Evolutionary conservation across 2,113 vertebrate genomes (phyloP), one percentile per base, ranked within the genome.

Genomic region (Thermophis baileyi): DNA sequence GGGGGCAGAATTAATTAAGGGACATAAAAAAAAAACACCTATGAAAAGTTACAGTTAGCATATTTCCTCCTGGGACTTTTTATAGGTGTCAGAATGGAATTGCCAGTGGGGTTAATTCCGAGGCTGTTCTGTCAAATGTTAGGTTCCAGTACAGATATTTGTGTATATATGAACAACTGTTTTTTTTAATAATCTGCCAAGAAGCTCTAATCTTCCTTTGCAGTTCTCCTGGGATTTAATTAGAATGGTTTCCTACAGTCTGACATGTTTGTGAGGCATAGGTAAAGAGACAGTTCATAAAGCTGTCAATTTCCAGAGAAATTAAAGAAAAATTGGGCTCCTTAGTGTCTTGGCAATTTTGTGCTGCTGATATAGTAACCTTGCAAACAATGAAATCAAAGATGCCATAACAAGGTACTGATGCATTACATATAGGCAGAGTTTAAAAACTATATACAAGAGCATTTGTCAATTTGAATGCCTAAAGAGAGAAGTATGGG

Each of bases 271-370:
- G 98, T 98, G 97, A 98, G 98, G 97, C 98, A 98, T 98, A 98
- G 98, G 97, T 98, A 98, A 98, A 98, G 97, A 98, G 98, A 97
- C 97, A 98, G 98, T 98, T 98, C 98, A 98, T 98, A 98, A 98
- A 98, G 97, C 98, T 98, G 98, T 98, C 98, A 98, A 98, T 98
- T 98, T 98, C 97, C 97, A 96, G 97, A 97, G 97, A 98, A 98
- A 98, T 98, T 98, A 98, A 97, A 98, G 97, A 98, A 98, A 98
- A 98, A 98, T 98, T 98, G 98, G 97, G 95, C 97, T 97, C 96
- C 97, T 98, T 97, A 97, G 97, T 97, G 97, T 97, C 96, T 97
- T 96, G 96, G 97, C 97, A 98, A 98, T 98, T 98, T 97, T 92
- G 93, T 95, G 96, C 96, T 96, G 96, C 97, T 98, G 97, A 96